Evolutionary conservation across 2,797 vertebrate genomes (phyloP).

Genomic region (Rousettus madagascariensis): DNA sequence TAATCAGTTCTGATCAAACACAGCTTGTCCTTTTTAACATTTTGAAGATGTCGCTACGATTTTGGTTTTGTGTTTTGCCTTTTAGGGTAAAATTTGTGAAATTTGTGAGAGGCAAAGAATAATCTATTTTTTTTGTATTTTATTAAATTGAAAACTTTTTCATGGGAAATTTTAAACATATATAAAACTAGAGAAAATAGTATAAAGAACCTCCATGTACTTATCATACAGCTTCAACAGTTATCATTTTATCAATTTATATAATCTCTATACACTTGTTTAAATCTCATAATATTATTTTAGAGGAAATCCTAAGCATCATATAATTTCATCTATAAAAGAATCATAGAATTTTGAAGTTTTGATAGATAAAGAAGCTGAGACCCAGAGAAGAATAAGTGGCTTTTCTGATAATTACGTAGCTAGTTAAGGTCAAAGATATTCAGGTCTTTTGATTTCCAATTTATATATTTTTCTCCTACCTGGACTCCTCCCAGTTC

Average conservation of each 20-base stretch:
- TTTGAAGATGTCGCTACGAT: background rate
- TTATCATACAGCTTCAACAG: background rate
- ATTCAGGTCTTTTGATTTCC: background rate
- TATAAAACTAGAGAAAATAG: background rate
- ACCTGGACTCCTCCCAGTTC: background rate
- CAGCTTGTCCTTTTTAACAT: background rate
- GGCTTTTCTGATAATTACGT: background rate
- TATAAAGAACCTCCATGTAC: background rate
- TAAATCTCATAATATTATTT: background rate
- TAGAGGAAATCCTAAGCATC: background rate
- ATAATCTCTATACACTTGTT: background rate
- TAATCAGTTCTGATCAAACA: background rate
- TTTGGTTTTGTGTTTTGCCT: background rate
- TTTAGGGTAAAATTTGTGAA: constrained; percentile 19
- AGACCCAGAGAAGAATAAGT: background rate
- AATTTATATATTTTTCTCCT: background rate
- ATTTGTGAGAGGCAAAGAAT: background rate
- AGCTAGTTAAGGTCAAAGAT: background rate
- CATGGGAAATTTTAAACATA: background rate
- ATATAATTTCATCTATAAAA: background rate
- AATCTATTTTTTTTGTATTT: background rate
- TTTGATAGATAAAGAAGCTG: background rate
- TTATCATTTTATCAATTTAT: background rate
- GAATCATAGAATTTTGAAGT: constrained; percentile 19
- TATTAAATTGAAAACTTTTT: background rate